Base-by-base conservation (phyloP, 2,888 invertebrate species). In the Coelopa pilipes region DNA sequence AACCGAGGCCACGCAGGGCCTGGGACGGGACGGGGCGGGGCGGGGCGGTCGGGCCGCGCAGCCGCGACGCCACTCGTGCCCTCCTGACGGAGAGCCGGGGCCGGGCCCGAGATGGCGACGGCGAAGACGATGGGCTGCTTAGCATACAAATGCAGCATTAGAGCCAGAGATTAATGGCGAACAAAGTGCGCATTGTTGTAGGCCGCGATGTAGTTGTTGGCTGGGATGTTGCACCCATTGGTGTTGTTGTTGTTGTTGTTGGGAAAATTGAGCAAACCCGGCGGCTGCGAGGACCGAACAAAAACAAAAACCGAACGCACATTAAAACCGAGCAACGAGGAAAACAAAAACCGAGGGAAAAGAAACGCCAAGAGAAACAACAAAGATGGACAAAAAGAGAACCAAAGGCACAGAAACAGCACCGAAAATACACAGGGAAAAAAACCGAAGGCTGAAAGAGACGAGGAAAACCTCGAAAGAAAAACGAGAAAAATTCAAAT, bases 161-260 rank as follows among this genome's bases (percentile, higher is more conserved):
- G 45, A 67, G 67, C 53, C 21, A 45, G 79, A 82, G 82, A 82
- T 82, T 82, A 82, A 82, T 82, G 80, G 80, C 78, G 76, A 78
- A 78, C 81, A 78, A 79, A 63, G 13, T 70, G 62, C n/a, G 57
- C 57, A 34, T 13, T 34, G 53, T 17, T 63, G 63, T 63, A 11
- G 63, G 2, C 7, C 34, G 7, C 34, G 34, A 34, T 34, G 7
- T 34, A 34, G 34, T 34, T 34, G 7, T 34, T 34, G 34, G 2
- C 7, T 2, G 2, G 2, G 34, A 4, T 34, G 34, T 7, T 34
- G 34, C 34, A 34, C 34, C 34, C 34, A 69, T 71, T 47, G 67
- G 21, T 34, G 62, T 12, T 72, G 66, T 67, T 73, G 73, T 68
- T 68, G 19, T 34, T 68, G 60, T 19, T 12, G 63, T 15, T 68